Evolutionary conservation across 2,113 vertebrate species (phyloP).

Genomic region (Rissa tridactyla): DNA sequence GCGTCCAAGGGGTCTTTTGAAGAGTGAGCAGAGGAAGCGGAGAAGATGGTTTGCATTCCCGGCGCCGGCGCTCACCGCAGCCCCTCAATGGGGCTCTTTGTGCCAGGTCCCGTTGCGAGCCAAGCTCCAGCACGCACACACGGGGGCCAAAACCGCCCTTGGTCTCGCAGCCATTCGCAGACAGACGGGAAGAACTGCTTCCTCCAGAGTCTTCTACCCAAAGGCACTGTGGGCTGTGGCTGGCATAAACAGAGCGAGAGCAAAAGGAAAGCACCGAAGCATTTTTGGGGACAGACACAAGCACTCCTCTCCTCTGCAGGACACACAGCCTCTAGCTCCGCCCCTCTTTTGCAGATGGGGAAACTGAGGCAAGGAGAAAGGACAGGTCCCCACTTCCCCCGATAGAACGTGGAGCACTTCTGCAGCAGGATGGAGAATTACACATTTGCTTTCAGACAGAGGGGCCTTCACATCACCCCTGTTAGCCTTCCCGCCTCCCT

Average conservation of each 20-base stretch:
- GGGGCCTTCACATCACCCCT: not conserved
- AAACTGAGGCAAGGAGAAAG: not conserved
- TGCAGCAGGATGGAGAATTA: not conserved
- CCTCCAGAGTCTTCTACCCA: fast-evolving
- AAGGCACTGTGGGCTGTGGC: not conserved
- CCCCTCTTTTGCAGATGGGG: not conserved
- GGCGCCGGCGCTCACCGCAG: fast-evolving
- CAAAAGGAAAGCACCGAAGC: not conserved
- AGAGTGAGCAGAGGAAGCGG: not conserved
- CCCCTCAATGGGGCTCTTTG: not conserved
- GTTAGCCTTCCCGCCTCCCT: not conserved
- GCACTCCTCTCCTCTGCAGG: not conserved
- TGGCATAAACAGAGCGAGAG: fast-evolving
- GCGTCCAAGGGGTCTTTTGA: not conserved
- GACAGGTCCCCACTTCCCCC: not conserved
- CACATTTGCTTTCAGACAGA: fast-evolving
- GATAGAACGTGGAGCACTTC: not conserved
- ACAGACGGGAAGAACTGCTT: not conserved
- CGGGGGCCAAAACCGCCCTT: not conserved
- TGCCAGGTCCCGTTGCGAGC: not conserved
- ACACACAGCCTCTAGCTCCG: not conserved
- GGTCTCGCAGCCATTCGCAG: not conserved
- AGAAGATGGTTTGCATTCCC: not conserved
- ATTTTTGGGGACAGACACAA: not conserved
- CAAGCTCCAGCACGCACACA: not conserved